Base-by-base conservation (phyloP, 2,113 vertebrate species). In the Varanus salvator region DNA sequence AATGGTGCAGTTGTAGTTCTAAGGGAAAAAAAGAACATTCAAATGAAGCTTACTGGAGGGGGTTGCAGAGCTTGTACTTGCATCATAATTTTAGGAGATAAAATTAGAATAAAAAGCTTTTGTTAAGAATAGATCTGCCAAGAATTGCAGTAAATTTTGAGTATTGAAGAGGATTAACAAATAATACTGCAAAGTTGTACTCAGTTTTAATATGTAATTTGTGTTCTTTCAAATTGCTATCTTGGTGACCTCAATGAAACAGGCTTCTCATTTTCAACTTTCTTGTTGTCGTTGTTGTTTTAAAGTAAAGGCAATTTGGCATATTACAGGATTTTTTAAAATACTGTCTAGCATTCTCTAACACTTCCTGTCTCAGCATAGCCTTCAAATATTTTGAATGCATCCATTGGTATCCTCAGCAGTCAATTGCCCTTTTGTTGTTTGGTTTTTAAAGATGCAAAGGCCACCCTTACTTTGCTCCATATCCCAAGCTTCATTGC, bases 201-300 rank as follows among this genome's bases (percentile, higher is more conserved):
- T 94, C 60, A 80, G 75, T 72, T 80, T 90, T 81, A 2, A 74
- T 83, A 48, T 90, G 90, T 66, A 2, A 72, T 84, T n/a, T 89
- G 89, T 54, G 57, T 1, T 34, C 75, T 86, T 91, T 94, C 94
- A 60, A 94, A 94, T 48, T 31, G 68, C 78, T 66, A 57, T 76
- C 94, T 93, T 91, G 87, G 60, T 91, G 74, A 69, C 15, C 80
- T 94, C 75, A 91, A 60, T 91, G 89, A 84, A 94, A 89, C 80
- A 75, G 21, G 77, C 85, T 27, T 48, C 74, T 75, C 29, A 60
- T 75, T 74, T 83, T 64, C 17, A n/a, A 0, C 7, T 19, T 68
- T 69, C 5, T 48, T 34, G 6, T n/a, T 31, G 29, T 57, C 60
- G 21, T 17, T 19, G 11, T 66, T 0, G 15, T 15, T 80, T 72